phyloP scores from a whole-genome alignment of 2,888 invertebrate genomes.

The Hypomecis atomaria region DNA sequence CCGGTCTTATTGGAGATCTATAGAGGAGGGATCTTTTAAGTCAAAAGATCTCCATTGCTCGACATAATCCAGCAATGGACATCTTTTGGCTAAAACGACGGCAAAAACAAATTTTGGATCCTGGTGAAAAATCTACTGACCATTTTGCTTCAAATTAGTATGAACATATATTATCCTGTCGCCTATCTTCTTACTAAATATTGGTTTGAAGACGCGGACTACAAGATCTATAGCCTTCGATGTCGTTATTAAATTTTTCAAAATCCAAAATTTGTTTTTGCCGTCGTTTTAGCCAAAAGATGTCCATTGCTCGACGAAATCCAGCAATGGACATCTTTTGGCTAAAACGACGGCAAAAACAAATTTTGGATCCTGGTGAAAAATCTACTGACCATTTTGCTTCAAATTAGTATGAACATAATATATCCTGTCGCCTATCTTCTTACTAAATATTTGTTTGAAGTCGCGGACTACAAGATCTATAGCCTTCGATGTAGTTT shows the following conservation, averaged over 20 bases:
- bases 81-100: no score
- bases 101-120: no score
- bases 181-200: conserved; percentile 53
- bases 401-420: conserved; percentile 45
- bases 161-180: conserved; percentile 53
- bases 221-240: conserved; percentile 54
- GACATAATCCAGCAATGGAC: no score
- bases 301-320: no score
- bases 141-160: conserved; percentile 33
- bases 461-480: conserved; percentile 51
- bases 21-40: no score
- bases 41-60: no score
- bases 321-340: background rate
- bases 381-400: conserved; percentile 37
- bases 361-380: background rate
- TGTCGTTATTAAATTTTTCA: no score
- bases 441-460: conserved; percentile 54
- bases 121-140: conserved; percentile 36
- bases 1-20: no score
- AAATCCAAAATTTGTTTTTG: no score
- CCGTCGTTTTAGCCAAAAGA: no score
- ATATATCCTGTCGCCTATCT: conserved; percentile 52
- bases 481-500: conserved; percentile 52
- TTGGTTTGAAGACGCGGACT: conserved; percentile 51
- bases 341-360: background rate